These are phyloP conservation scores for Scolopax rusticola DNA, from an alignment of 2,797 vertebrate genomes.

Conservation along the genomic window DNA sequence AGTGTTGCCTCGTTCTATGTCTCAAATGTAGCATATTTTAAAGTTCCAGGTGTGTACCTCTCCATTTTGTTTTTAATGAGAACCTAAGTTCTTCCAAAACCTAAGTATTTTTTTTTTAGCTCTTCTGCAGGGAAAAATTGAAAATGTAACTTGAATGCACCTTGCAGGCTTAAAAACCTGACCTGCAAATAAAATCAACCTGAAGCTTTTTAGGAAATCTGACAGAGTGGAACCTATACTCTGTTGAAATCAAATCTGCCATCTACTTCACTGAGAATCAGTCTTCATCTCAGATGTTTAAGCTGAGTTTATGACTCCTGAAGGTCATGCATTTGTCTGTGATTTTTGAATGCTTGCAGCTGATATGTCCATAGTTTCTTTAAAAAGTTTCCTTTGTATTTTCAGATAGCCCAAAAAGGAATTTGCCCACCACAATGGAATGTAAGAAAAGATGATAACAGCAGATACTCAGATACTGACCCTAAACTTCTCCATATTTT, in stretches of 20 bases:
- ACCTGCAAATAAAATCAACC: constrained; percentile 31
- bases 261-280: constrained; percentile 13
- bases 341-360: background rate
- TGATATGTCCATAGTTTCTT: background rate
- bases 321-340: background rate
- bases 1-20: background rate
- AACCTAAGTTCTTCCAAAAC: background rate
- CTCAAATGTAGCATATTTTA: background rate
- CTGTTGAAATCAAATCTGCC: constrained; percentile 33
- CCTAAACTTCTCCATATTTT: background rate
- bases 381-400: background rate
- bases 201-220: constrained; percentile 15
- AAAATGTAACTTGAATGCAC: background rate
- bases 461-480: background rate
- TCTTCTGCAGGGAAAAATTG: background rate
- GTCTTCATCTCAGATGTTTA: constrained; percentile 22
- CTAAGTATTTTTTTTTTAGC: background rate
- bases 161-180: constrained; percentile 15
- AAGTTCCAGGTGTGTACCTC: background rate
- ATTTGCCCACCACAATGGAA: background rate
- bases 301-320: constrained; percentile 2
- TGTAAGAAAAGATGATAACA: background rate
- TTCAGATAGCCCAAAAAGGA: background rate
- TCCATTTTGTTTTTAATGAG: background rate
- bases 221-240: background rate